These are phyloP conservation scores for Bradypodion ventrale DNA, from an alignment of 2,797 vertebrate genomes.

Conservation along the genomic window DNA sequence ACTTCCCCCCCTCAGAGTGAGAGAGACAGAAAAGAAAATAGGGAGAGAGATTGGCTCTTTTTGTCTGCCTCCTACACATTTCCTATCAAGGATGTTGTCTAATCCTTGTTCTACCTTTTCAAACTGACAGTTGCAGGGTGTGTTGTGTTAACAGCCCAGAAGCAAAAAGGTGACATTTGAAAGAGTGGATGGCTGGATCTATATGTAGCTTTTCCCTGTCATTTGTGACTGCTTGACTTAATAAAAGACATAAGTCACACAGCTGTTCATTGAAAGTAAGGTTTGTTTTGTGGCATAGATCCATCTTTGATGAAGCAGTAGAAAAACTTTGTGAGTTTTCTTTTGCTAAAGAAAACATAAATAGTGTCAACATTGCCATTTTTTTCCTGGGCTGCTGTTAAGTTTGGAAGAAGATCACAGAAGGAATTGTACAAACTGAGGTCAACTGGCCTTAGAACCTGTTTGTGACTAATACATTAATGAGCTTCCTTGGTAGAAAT, in stretches of 20 bases:
- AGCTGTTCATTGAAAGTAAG: slow-evolving; percentile 42
- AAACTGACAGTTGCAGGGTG: not conserved
- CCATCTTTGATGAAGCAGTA: slow-evolving; percentile 32
- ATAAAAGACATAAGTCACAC: slow-evolving; percentile 1
- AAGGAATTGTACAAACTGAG: slow-evolving; percentile 60
- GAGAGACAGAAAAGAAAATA: too few relatives aligned
- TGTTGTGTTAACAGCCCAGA: not conserved
- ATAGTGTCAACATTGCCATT: slow-evolving; percentile 55
- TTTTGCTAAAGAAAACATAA: slow-evolving; percentile 52
- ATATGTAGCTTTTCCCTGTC: not conserved
- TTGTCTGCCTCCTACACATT: not conserved
- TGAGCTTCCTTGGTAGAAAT: slow-evolving; percentile 62
- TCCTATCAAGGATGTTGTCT: not conserved
- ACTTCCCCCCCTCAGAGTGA: too few relatives aligned
- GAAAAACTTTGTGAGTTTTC: slow-evolving; percentile 34
- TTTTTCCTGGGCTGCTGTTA: slow-evolving; percentile 63
- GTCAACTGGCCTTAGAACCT: slow-evolving; percentile 64
- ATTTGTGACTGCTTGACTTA: not conserved
- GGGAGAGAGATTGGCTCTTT: not conserved
- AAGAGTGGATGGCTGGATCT: not conserved
- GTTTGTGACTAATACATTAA: slow-evolving; percentile 68
- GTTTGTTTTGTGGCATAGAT: slow-evolving; percentile 18
- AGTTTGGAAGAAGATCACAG: slow-evolving; percentile 71
- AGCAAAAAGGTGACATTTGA: not conserved
- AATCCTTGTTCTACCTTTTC: not conserved